Evolutionary conservation across 2,888 invertebrate genomes (phyloP), one percentile per base, ranked within the genome.

Genomic region (Tetranychus piercei): DNA sequence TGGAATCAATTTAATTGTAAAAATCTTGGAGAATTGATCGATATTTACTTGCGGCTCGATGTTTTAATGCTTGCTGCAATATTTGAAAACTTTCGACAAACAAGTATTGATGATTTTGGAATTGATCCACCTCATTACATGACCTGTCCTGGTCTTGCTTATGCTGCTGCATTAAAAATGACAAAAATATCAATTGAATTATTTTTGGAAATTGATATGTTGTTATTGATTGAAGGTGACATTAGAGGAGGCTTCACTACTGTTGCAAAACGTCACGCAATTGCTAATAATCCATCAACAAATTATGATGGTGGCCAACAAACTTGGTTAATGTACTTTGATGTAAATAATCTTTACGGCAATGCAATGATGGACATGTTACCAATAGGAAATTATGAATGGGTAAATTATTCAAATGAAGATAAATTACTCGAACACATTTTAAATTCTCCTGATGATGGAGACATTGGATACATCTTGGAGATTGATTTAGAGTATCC

Each of bases 251-350:
- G n/a, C n/a, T n/a, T n/a, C n/a, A n/a, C n/a, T n/a, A n/a, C n/a
- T n/a, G n/a, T n/a, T n/a, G n/a, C n/a, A n/a, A n/a, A n/a, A n/a
- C n/a, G 73, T 6, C 74, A 55, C 44, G 22, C 44, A 34, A 72
- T 72, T 22, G 73, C 75, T 2, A 76, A 76, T 45, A 70, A 75
- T 22, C 22, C 66, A 20, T 6, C 18, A 8, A 22, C 6, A 8
- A 8, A 20, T 66, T 6, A 66, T 66, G n/a, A 18, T 18, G 18
- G 6, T 8, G 18, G 18, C 6, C 8, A 20, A 18, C 6, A 6
- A 66, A 20, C 6, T 66, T 23, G 23, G 9, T 1, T 72, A 73
- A 23, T 20, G 69, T 4, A 76, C 76, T 81, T 9, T 78, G 44
- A 71, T 23, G 55, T 6, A 76, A 67, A 72, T 67, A 75, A 7